Evolutionary conservation across 30 jellyfish, hydroid and myxozoan genomes (phyloP).

Genomic region (Sanderia malayensis): DNA sequence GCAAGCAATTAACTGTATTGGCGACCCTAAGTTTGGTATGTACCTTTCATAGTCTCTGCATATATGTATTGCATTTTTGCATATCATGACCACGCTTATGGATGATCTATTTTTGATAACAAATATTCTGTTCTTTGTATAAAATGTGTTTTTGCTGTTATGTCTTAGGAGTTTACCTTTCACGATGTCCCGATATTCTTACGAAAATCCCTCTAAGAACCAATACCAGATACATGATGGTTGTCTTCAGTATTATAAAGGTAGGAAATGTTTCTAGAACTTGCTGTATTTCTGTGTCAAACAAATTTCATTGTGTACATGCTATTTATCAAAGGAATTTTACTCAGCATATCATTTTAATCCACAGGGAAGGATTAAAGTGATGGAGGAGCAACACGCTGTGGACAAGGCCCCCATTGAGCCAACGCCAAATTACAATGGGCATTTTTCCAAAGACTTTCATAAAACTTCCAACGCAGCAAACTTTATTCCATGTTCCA

Average conservation of each 20-base stretch:
- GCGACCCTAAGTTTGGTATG: slow-evolving; percentile 68
- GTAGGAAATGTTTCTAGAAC: no score
- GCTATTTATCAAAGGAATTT: no score
- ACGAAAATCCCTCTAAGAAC: slow-evolving; percentile 22
- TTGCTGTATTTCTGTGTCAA: no score
- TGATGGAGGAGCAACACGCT: slow-evolving; percentile 23
- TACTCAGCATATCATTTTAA: no score
- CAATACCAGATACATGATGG: slow-evolving; percentile 13
- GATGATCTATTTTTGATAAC: neutral
- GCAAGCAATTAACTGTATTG: slow-evolving; percentile 29
- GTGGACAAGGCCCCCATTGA: slow-evolving; percentile 42
- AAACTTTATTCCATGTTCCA: slow-evolving; percentile 19
- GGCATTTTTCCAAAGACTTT: slow-evolving; percentile 68
- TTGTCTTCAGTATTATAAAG: slow-evolving; percentile 63
- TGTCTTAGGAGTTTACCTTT: slow-evolving; percentile 63
- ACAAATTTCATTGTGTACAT: no score
- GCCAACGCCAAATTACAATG: slow-evolving; percentile 82
- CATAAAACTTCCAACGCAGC: slow-evolving; percentile 28
- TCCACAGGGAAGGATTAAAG: slow-evolving; percentile 48
- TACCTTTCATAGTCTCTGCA: neutral
- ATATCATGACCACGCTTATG: neutral
- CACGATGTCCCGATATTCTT: slow-evolving; percentile 75
- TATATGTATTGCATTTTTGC: neutral
- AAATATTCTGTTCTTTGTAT: no score
- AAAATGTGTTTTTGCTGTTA: no score